Percentiles rank a stretch among this genome's conserved stretches.
phyloP scores from a whole-genome alignment of 2,797 vertebrate genomes.

The Rachycentron canadum region DNA sequence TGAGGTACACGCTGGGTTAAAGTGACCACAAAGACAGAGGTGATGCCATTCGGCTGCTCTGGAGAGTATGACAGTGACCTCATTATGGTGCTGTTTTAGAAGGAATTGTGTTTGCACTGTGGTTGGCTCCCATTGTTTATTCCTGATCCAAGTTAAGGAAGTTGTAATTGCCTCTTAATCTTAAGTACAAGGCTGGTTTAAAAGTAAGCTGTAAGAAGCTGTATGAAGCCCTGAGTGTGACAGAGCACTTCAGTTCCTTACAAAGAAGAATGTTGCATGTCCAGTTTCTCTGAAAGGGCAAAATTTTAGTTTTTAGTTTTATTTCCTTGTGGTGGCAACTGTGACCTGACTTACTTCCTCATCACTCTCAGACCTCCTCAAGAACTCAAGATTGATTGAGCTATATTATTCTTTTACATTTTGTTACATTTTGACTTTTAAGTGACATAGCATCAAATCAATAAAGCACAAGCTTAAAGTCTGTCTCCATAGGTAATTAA shows the following conservation, averaged over 20 bases:
- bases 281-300: constrained; percentile 1
- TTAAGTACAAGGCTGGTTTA: neutral
- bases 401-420: neutral
- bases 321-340: constrained; percentile 24
- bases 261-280: constrained; percentile 45
- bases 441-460: too few relatives aligned
- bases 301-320: neutral
- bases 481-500: neutral
- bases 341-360: neutral
- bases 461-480: neutral
- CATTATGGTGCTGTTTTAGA: neutral
- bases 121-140: constrained; percentile 4
- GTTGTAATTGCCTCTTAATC: constrained; percentile 15
- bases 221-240: neutral
- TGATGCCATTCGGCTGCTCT: too few relatives aligned
- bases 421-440: neutral
- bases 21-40: neutral
- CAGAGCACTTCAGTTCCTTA: neutral
- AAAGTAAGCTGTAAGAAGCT: constrained; percentile 5
- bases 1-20: neutral
- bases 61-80: neutral
- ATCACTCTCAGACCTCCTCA: neutral
- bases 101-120: neutral
- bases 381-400: neutral
- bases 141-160: constrained; percentile 21